Base-by-base conservation (phyloP, 2,797 vertebrate genomes). In the Microtus agrestis region DNA sequence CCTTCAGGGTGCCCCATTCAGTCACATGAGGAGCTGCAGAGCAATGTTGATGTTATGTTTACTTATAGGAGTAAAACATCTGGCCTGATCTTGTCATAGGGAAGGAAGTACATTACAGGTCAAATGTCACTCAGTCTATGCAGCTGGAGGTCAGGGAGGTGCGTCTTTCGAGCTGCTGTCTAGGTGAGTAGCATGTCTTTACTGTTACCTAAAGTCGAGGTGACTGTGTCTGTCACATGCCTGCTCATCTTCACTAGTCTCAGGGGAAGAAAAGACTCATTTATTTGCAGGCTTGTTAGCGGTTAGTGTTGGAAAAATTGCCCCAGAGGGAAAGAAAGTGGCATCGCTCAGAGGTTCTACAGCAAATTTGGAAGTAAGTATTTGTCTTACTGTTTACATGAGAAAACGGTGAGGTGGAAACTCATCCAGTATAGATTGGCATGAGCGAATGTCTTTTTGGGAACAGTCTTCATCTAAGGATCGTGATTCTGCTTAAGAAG, bases 221-320 rank as follows among this genome's bases (percentile, higher is more conserved):
- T 77, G 71, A 43, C 8, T 37, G 23, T 25, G 37, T 56, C 87
- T 81, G 76, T 65, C 74, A 63, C 37, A 13, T 19, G 6, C 56
- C 85, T 46, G 19, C 8, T 93, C 34, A 31, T 63, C 51, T 43
- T 89, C 69, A 34, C 31, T 54, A 43, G 69, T 63, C 40, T 82
- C 92, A 10, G 14, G 21, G 71, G 43, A 46, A 67, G 46, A 19
- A 54, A 48, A 14, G 65, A 59, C 40, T 65, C 56, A 37, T 91
- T 87, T 93, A 59, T 59, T 76, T 76, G 14, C 34, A 31, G 67
- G 15, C 79, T 87, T 92, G 74, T 63, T 91, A 94, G 71, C 15
- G 48, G 48, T 61, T 69, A 91, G 65, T 87, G 51, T 71, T 0
- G 0, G 76, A 82, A 97, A 91, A 51, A 69, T 40, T 61, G 51